Evolutionary conservation across 2,888 invertebrate genomes (phyloP).

Genomic region (Drosophila pseudotalamancana): DNA sequence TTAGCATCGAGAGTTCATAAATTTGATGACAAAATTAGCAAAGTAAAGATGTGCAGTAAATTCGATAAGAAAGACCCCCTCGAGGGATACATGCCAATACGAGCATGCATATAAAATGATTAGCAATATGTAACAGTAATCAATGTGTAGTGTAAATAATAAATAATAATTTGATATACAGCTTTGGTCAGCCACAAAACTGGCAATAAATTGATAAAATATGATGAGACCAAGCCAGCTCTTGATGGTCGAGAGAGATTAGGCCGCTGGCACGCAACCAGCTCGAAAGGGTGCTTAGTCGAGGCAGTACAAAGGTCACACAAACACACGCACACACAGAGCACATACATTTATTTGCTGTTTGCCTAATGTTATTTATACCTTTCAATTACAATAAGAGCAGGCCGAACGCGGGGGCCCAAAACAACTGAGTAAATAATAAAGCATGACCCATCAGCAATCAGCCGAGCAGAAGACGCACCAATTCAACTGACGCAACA

Average conservation of each 20-base stretch:
- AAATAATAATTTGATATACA: constrained; percentile 63
- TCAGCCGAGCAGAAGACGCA: constrained; percentile 57
- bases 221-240: constrained; percentile 59
- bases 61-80: constrained; percentile 45
- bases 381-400: constrained; percentile 75
- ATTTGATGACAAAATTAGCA: constrained; percentile 63
- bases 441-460: constrained; percentile 79
- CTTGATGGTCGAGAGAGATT: constrained; percentile 59
- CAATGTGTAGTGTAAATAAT: constrained; percentile 77
- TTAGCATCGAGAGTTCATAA: constrained; percentile 68
- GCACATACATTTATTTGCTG: constrained; percentile 76
- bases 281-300: constrained; percentile 29
- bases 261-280: constrained; percentile 47
- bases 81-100: constrained; percentile 17
- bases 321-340: constrained; percentile 31
- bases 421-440: constrained; percentile 66
- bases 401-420: constrained; percentile 15
- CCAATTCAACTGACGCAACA: constrained; percentile 21
- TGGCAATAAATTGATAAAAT: constrained; percentile 78
- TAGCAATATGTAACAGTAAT: constrained; percentile 72
- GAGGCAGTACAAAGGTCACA: constrained; percentile 14
- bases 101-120: constrained; percentile 60
- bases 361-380: constrained; percentile 81
- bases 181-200: constrained; percentile 43
- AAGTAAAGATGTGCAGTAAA: constrained; percentile 50